Conservation (phyloP, 2,888 invertebrate genomes). For the Aradus depressus region DNA sequence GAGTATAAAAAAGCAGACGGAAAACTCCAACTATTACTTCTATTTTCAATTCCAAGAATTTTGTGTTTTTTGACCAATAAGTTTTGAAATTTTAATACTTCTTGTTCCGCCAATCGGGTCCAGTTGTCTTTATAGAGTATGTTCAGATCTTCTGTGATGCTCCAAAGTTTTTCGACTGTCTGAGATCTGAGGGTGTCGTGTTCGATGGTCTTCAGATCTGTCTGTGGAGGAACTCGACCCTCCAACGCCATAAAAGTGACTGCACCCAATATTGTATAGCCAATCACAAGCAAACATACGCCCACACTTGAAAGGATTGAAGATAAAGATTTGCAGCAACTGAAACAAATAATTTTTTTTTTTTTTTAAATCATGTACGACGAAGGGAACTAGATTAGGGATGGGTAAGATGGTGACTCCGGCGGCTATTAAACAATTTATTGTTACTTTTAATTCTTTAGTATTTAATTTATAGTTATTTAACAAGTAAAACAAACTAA, state of each 20-base stretch:
- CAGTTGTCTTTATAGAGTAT: conserved; percentile 85
- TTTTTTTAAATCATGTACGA: background rate
- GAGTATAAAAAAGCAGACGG: conserved; percentile 87
- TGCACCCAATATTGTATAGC: conserved; percentile 85
- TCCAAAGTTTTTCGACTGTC: conserved; percentile 73
- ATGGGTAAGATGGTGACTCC: no score
- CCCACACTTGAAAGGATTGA: conserved; percentile 71
- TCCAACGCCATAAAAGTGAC: conserved; percentile 80
- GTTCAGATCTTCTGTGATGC: conserved; percentile 75
- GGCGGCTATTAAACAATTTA: no score
- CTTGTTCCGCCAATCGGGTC: conserved; percentile 76
- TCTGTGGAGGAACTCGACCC: conserved; percentile 41
- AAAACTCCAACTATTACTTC: conserved; percentile 72
- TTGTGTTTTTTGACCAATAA: conserved; percentile 36
- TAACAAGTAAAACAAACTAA: no score
- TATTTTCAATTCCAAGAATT: conserved; percentile 41
- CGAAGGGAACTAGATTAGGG: background rate
- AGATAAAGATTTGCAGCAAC: conserved; percentile 37
- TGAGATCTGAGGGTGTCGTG: conserved; percentile 33
- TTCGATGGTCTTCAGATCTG: conserved; percentile 20
- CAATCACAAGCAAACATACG: conserved; percentile 72
- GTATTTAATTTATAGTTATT: no score
- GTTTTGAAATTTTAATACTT: conserved; percentile 74
- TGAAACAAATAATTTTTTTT: background rate
- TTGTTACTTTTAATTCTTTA: no score